Conservation (phyloP, 2,888 invertebrate species). For the Lysandra coridon region DNA sequence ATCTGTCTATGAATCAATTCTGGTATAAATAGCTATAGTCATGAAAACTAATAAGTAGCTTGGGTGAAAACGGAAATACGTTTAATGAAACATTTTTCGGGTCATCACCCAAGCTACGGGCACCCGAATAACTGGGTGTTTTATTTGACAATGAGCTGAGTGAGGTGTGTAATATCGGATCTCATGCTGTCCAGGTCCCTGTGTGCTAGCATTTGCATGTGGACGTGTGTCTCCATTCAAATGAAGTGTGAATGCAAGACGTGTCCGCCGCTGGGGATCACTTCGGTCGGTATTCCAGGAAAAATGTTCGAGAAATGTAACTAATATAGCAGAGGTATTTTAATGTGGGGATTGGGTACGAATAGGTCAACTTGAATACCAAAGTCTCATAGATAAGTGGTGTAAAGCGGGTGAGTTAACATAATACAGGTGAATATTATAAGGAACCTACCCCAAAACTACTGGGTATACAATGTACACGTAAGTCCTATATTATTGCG, state of each 20-base stretch:
- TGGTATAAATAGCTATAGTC: neutral
- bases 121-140: neutral
- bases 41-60: neutral
- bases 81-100: neutral
- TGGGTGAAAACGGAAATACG: too few relatives aligned
- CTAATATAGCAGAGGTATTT: neutral
- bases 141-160: conserved; percentile 14
- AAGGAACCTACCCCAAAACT: too few relatives aligned
- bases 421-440: too few relatives aligned
- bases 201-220: conserved; percentile 2
- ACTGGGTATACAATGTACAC: too few relatives aligned
- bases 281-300: neutral
- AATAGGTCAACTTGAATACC: too few relatives aligned
- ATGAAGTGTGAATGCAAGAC: conserved; percentile 18
- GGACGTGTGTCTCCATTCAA: conserved; percentile 15
- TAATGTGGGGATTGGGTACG: too few relatives aligned
- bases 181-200: conserved; percentile 5
- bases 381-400: too few relatives aligned
- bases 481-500: too few relatives aligned
- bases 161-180: conserved; percentile 3
- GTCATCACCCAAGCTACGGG: neutral
- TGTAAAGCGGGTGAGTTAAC: too few relatives aligned
- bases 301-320: neutral
- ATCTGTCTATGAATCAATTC: neutral
- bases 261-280: neutral